phyloP scores from a whole-genome alignment of 2,113 vertebrate genomes.

The Nanorana parkeri region DNA sequence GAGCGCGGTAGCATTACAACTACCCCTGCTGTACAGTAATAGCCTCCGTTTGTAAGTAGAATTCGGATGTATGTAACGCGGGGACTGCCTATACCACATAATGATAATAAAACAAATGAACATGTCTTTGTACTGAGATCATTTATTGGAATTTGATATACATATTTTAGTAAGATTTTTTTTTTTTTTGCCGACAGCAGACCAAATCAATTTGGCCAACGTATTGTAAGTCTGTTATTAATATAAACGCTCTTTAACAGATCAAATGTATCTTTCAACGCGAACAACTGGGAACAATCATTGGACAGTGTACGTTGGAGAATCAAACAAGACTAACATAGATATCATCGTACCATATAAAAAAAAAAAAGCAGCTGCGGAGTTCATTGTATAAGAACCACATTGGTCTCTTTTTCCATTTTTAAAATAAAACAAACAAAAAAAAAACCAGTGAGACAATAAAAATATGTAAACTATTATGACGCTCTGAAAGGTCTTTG shows the following conservation, averaged over 20 bases:
- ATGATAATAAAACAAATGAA: too few relatives aligned
- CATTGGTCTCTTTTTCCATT: conserved; percentile 10
- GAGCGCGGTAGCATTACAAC: too few relatives aligned
- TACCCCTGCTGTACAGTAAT: too few relatives aligned
- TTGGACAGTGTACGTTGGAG: neutral
- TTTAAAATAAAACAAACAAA: neutral
- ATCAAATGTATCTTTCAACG: neutral
- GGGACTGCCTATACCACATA: too few relatives aligned
- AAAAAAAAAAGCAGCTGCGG: neutral
- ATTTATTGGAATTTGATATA: conserved; percentile 26
- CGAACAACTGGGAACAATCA: conserved; percentile 2
- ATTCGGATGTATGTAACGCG: too few relatives aligned
- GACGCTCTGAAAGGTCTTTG: neutral
- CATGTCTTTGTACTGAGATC: neutral
- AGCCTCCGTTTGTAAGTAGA: too few relatives aligned
- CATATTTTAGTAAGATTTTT: conserved; percentile 13
- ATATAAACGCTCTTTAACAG: neutral
- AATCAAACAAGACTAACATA: neutral
- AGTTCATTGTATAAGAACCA: neutral
- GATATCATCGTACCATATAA: conserved; percentile 19
- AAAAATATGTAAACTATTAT: conserved; percentile 28
- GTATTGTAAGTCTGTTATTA: neutral
- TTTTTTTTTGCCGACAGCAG: neutral
- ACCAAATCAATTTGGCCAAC: conserved; percentile 1
- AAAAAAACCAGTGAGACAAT: neutral